Evolutionary conservation across 2,888 invertebrate species (phyloP).

Genomic region (Drosophila falleni): DNA sequence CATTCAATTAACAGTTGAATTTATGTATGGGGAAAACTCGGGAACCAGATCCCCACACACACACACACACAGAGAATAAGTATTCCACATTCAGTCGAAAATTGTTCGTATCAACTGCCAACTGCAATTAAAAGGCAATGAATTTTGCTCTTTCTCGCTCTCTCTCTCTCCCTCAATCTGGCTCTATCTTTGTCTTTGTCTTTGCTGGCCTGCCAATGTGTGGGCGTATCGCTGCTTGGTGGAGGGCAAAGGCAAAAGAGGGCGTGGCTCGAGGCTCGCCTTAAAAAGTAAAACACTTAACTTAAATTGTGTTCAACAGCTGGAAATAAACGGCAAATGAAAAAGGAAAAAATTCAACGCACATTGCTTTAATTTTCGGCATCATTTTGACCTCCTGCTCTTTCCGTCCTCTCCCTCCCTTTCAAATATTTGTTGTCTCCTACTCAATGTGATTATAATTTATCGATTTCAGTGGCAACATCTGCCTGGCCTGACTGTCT

Average conservation of each 20-base stretch:
- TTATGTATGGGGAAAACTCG: conserved; percentile 60
- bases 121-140: conserved; percentile 81
- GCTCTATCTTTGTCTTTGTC: conserved; percentile 24
- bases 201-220: conserved; percentile 46
- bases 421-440: conserved; percentile 18
- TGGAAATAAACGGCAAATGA: conserved; percentile 62
- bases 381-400: conserved; percentile 9
- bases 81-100: conserved; percentile 48
- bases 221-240: conserved; percentile 39
- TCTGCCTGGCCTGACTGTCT: conserved; percentile 44
- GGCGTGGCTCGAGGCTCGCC: conserved; percentile 50
- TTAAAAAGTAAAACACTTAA: conserved; percentile 71
- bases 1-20: conserved; percentile 78
- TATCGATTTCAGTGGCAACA: conserved; percentile 60
- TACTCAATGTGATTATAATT: conserved; percentile 63
- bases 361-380: conserved; percentile 52
- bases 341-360: conserved; percentile 13
- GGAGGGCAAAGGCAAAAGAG: conserved; percentile 5
- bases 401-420: not conserved
- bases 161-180: not conserved
- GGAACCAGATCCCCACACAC: conserved; percentile 19
- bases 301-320: conserved; percentile 78
- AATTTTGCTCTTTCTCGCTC: conserved; percentile 58
- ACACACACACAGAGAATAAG: conserved; percentile 19
- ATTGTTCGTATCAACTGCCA: conserved; percentile 73